Evolutionary conservation across 2,888 invertebrate genomes (phyloP).

Genomic region (Caenorhabditis sp.): DNA sequence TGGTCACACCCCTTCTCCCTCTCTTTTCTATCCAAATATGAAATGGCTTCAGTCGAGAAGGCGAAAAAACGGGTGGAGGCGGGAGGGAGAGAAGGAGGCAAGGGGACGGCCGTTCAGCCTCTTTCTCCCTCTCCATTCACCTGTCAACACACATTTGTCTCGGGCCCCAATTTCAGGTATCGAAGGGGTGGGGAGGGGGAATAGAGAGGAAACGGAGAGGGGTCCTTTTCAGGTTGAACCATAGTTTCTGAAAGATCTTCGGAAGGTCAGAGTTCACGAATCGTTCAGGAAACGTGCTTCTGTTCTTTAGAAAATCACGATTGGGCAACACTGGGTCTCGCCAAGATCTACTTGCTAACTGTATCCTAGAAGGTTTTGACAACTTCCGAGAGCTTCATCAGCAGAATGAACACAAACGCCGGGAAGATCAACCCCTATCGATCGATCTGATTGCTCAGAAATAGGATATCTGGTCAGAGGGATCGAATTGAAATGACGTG

Average conservation of each 20-base stretch:
- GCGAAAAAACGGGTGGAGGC: constrained; percentile 18
- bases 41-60: constrained; percentile 45
- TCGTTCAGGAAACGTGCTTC: too few species aligned
- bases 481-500: constrained; percentile 32
- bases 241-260: too few species aligned
- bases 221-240: not conserved
- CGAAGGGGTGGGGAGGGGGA: not conserved
- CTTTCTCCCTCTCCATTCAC: constrained; percentile 27
- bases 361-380: too few species aligned
- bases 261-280: too few species aligned
- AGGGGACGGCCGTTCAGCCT: constrained; percentile 21
- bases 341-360: too few species aligned
- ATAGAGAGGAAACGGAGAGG: constrained; percentile 1
- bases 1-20: constrained; percentile 4
- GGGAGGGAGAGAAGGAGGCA: constrained; percentile 17
- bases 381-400: too few species aligned
- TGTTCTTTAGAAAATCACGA: too few species aligned
- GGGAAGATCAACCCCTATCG: too few species aligned
- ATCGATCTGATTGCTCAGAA: too few species aligned
- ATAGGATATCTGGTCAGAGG: not conserved
- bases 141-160: constrained; percentile 59
- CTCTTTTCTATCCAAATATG: constrained; percentile 33
- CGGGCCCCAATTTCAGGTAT: constrained; percentile 42
- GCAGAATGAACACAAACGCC: too few species aligned
- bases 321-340: too few species aligned